These are phyloP conservation scores for western clawed frog (Xenopus tropicalis) DNA, from an alignment of 2,113 vertebrate genomes.

Conservation along the genomic window UCB_Xtro_10.0 CM004450.2:73719501-73720000, in stretches of 20 bases:
- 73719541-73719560: slow-evolving; percentile 4
- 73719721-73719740: not conserved
- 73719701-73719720: too few relatives aligned
- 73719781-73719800: too few relatives aligned
- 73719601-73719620: slow-evolving; percentile 23
- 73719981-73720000: not conserved
- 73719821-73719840: too few relatives aligned
- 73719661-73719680: not conserved
- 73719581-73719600: not conserved
- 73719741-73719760: not conserved
- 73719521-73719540: slow-evolving; percentile 39
- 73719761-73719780: too few relatives aligned
- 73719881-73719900: not conserved
- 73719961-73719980: not conserved
- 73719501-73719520: slow-evolving; percentile 40
- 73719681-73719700: too few relatives aligned
- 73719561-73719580: not conserved
- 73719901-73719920: not conserved
- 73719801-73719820: too few relatives aligned
- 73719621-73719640: not conserved
- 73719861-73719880: not conserved
- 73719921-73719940: not conserved
- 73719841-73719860: not conserved
- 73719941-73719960: not conserved
- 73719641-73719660: not conserved